Evolutionary conservation across 2,113 vertebrate genomes (phyloP).

Genomic region (Australoheros scitulus): DNA sequence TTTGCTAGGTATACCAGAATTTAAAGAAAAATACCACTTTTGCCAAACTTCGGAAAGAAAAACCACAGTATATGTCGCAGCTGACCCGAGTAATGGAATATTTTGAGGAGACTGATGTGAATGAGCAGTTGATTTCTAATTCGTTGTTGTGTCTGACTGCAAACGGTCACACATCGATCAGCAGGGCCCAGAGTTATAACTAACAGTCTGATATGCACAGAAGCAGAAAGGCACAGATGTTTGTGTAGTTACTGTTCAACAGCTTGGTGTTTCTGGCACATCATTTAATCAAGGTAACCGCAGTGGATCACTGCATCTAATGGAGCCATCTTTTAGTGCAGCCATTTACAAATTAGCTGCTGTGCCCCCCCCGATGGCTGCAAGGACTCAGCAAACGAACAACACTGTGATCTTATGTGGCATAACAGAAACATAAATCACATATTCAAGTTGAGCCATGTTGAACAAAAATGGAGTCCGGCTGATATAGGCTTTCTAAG

Average conservation of each 20-base stretch:
- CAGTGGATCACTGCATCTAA: not conserved
- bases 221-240: not conserved
- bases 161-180: not conserved
- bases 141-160: not conserved
- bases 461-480: not conserved
- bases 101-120: not conserved
- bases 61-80: not conserved
- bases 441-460: not conserved
- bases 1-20: not conserved
- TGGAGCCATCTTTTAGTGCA: not conserved
- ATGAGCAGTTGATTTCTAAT: not conserved
- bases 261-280: not conserved
- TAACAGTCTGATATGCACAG: not conserved
- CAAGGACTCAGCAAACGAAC: not conserved
- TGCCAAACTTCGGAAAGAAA: not conserved
- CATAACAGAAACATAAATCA: not conserved
- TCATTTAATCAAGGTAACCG: slow-evolving; percentile 16
- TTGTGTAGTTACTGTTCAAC: not conserved
- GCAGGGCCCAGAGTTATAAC: not conserved
- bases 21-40: not conserved
- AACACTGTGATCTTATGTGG: not conserved
- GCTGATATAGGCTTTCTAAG: not conserved
- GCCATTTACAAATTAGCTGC: slow-evolving; percentile 16
- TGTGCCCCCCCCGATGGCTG: not conserved
- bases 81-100: accelerated